phyloP scores from a whole-genome alignment of 1,140 invertebrate genomes.

The Trachymyrmex septentrionalis region DNA sequence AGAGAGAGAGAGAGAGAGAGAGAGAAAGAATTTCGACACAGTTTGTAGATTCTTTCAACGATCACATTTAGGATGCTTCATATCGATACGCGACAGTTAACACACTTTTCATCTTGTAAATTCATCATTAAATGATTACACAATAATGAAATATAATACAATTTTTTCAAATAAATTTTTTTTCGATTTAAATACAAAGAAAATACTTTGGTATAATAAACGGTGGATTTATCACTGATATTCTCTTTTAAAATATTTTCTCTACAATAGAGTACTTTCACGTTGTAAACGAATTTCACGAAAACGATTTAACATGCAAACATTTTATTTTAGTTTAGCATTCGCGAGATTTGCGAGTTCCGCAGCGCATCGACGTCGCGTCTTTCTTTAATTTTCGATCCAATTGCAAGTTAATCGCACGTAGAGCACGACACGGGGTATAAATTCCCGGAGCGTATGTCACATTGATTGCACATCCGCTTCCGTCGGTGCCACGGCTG shows the following conservation, averaged over 20 bases:
- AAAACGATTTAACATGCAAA: neutral
- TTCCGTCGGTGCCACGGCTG: conserved; percentile 73
- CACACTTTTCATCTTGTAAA: neutral
- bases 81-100: neutral
- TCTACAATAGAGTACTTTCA: conserved; percentile 1
- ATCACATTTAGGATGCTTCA: neutral
- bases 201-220: neutral
- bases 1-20: too few species aligned
- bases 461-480: conserved; percentile 81
- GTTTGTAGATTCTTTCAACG: neutral
- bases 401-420: conserved; percentile 60
- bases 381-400: neutral
- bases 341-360: neutral
- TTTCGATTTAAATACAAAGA: neutral
- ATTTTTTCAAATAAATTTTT: neutral
- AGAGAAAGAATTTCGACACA: neutral
- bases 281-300: neutral
- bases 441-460: conserved; percentile 75
- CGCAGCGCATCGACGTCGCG: neutral
- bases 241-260: neutral
- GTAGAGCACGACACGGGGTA: conserved; percentile 61
- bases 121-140: neutral
- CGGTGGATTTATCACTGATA: neutral
- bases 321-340: neutral
- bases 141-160: neutral